Evolutionary conservation across 2,888 invertebrate genomes (phyloP).

Genomic region (Gandaritis pyraliata): DNA sequence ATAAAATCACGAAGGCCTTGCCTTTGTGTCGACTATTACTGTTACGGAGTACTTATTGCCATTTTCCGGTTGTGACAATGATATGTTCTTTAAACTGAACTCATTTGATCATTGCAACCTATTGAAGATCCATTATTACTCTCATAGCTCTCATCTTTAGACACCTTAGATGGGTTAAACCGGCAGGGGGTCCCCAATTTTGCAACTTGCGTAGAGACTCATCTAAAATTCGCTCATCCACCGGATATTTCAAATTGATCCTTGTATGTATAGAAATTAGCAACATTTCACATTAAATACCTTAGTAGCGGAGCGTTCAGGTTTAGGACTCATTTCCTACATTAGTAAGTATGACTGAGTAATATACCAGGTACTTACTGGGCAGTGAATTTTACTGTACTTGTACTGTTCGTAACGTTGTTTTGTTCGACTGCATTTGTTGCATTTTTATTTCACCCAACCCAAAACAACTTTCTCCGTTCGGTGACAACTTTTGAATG

Average conservation of each 20-base stretch:
- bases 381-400: constrained; percentile 4
- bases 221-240: too few relatives aligned
- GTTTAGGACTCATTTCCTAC: too few relatives aligned
- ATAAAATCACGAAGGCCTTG: constrained; percentile 3
- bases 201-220: too few relatives aligned
- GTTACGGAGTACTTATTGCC: constrained; percentile 17
- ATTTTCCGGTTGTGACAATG: constrained; percentile 28
- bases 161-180: too few relatives aligned
- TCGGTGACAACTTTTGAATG: constrained; percentile 40
- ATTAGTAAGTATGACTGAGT: neutral
- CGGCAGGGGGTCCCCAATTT: too few relatives aligned
- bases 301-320: too few relatives aligned
- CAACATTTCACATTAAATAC: too few relatives aligned
- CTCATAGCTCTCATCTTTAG: neutral
- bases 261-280: too few relatives aligned
- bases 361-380: neutral
- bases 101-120: constrained; percentile 14
- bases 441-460: constrained; percentile 38
- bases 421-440: constrained; percentile 26
- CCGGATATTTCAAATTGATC: too few relatives aligned
- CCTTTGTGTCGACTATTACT: constrained; percentile 21
- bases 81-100: constrained; percentile 8
- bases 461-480: constrained; percentile 43
- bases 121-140: constrained; percentile 5
- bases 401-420: constrained; percentile 3